Evolutionary conservation across 2,113 vertebrate species (phyloP), one percentile per base, ranked within the genome.

Genomic region (Tupaia tana): DNA sequence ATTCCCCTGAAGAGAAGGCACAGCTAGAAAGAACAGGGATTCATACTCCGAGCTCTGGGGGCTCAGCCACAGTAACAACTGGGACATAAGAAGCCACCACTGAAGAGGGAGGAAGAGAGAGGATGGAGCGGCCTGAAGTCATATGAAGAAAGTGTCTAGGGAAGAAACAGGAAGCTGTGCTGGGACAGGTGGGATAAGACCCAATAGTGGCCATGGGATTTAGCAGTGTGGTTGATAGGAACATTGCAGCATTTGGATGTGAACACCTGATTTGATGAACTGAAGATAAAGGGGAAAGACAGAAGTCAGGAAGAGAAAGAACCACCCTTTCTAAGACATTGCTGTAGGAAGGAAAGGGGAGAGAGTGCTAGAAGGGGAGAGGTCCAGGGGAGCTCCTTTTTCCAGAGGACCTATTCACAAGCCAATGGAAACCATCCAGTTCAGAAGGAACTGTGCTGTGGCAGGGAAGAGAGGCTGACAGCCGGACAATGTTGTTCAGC

Each of bases 61-160:
- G 9, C 71, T 74, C 9, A 0, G 22, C 25, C 6, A 58, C 0
- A 10, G 14, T 31, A 9, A 29, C 10, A 9, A 22, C 1, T 18
- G 63, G 63, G 24, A 83, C 29, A 84, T 0, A n/a, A 73, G 34
- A 18, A n/a, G 43, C 6, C 18, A 18, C n/a, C 11, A 34, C 13
- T 3, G 43, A 43, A 14, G 7, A 12, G 24, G 56, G 18, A 87
- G 52, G 16, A 24, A 70, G 74, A 54, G 27, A 89, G 34, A 77
- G 54, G 25, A 63, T 3, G 15, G 0, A 67, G 54, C 59, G 3
- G 18, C 43, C 58, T 43, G 5, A 58, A 70, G 31, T 22, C 59
- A 86, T 25, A 9, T 10, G 54, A 61, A 83, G 22, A 61, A 43
- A 25, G 6, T 7, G 2, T 27, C 59, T 56, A 14, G 43, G 64